phyloP scores from a whole-genome alignment of 2,888 invertebrate species.

The Diabrotica balteata region DNA sequence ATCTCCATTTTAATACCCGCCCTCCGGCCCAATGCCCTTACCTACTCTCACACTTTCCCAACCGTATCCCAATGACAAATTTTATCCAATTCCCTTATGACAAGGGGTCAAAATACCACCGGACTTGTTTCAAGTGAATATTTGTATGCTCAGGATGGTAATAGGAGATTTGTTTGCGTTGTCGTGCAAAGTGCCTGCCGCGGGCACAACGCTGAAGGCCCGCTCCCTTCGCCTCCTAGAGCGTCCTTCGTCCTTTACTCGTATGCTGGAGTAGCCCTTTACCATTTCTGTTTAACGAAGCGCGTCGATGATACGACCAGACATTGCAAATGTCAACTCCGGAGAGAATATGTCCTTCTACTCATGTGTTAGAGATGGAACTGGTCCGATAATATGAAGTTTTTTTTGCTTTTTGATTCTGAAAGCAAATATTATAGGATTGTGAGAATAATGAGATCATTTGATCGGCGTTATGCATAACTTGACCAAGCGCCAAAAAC shows the following conservation, averaged over 20 bases:
- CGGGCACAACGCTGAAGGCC: not conserved
- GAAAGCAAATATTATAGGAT: not conserved
- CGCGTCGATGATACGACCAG: constrained; percentile 41
- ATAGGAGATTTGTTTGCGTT: constrained; percentile 15
- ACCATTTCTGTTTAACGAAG: constrained; percentile 40
- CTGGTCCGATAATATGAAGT: not conserved
- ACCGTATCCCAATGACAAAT: not conserved
- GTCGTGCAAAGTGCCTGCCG: constrained; percentile 20
- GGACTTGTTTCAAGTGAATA: constrained; percentile 15
- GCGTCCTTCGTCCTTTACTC: not conserved
- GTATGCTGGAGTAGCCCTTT: constrained; percentile 5
- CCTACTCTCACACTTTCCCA: not conserved
- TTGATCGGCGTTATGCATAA: too few species aligned
- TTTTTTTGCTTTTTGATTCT: too few species aligned
- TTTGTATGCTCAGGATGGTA: constrained; percentile 18
- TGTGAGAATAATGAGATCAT: too few species aligned
- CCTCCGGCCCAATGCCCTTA: not conserved
- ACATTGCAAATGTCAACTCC: constrained; percentile 39
- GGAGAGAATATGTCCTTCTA: not conserved
- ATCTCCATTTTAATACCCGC: not conserved
- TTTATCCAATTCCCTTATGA: not conserved
- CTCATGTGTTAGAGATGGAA: not conserved
- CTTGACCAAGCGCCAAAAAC: too few species aligned
- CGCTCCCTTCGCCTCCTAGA: constrained; percentile 1
- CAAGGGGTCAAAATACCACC: constrained; percentile 10